A percentile compares a stretch with the other conserved stretches of the same genome.
Conservation (phyloP, 2,797 vertebrate species). For the Cyclopterus lumpus region DNA sequence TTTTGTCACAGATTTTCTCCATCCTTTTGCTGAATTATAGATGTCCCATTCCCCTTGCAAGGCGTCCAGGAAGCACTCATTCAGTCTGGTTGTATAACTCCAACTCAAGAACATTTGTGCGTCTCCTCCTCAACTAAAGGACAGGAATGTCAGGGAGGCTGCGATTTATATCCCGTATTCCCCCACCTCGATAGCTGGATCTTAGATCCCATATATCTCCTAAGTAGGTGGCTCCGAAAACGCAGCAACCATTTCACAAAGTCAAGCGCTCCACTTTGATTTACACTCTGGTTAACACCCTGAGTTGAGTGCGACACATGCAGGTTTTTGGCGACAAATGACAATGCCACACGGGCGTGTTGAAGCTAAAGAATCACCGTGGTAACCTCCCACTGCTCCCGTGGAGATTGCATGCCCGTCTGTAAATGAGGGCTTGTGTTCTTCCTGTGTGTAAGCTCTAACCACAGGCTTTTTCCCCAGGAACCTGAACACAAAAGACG, state of each 20-base stretch:
- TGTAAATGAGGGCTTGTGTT: constrained; percentile 61
- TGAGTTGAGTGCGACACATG: constrained; percentile 52
- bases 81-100: constrained; percentile 76
- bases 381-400: constrained; percentile 67
- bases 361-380: constrained; percentile 76
- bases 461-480: constrained; percentile 38
- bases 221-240: constrained; percentile 67
- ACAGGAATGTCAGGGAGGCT: constrained; percentile 57
- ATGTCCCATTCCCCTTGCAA: constrained; percentile 68
- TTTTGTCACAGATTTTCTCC: constrained; percentile 80
- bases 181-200: constrained; percentile 55
- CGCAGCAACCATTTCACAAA: constrained; percentile 64
- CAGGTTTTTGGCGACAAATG: constrained; percentile 73
- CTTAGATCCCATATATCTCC: constrained; percentile 66
- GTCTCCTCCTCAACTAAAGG: constrained; percentile 63
- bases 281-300: constrained; percentile 75
- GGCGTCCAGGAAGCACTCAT: constrained; percentile 71
- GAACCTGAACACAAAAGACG: constrained; percentile 43
- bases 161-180: constrained; percentile 64
- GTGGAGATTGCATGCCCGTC: constrained; percentile 52
- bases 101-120: constrained; percentile 62
- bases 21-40: constrained; percentile 82
- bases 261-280: constrained; percentile 70
- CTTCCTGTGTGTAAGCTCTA: constrained; percentile 45
- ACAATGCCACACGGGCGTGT: constrained; percentile 50